Percentiles rank a stretch among this genome's conserved stretches.
Evolutionary conservation across 2,113 vertebrate genomes (phyloP).

Genomic region (Siniperca chuatsi): DNA sequence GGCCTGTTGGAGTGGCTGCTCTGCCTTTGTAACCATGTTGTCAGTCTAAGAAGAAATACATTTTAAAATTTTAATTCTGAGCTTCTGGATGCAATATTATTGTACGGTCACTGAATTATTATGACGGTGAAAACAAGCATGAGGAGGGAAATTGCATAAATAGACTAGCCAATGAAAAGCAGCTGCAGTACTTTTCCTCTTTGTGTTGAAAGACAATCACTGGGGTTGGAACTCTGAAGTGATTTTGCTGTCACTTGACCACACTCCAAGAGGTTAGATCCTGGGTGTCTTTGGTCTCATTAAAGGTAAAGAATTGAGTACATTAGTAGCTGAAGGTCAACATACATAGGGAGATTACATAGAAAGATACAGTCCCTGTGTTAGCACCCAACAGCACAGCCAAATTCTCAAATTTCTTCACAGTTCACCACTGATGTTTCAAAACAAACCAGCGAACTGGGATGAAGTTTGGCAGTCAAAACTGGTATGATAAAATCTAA

Average conservation of each 20-base stretch:
- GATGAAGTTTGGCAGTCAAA: too few relatives aligned
- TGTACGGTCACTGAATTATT: not conserved
- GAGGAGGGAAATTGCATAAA: not conserved
- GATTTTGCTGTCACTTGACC: not conserved
- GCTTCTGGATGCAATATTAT: not conserved
- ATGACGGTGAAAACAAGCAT: not conserved
- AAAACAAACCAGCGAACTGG: too few relatives aligned
- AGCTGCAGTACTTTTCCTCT: not conserved
- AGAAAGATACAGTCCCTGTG: not conserved
- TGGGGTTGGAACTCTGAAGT: not conserved
- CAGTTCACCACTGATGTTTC: too few relatives aligned
- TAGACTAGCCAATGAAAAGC: not conserved
- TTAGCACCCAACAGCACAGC: too few relatives aligned
- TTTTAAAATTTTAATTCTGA: not conserved
- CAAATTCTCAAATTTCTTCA: too few relatives aligned
- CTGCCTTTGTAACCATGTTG: slow-evolving; percentile 9
- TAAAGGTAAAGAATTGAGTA: not conserved
- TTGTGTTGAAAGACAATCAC: not conserved
- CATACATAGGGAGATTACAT: not conserved
- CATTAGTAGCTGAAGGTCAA: not conserved
- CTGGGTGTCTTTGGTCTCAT: not conserved
- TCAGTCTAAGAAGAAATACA: not conserved
- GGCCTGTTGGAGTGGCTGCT: slow-evolving; percentile 11
- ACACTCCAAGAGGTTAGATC: not conserved
- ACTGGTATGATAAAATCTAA: too few relatives aligned